Evolutionary conservation across 2,888 invertebrate genomes (phyloP), one percentile per base, ranked within the genome.

Genomic region (Conchocele bisecta): DNA sequence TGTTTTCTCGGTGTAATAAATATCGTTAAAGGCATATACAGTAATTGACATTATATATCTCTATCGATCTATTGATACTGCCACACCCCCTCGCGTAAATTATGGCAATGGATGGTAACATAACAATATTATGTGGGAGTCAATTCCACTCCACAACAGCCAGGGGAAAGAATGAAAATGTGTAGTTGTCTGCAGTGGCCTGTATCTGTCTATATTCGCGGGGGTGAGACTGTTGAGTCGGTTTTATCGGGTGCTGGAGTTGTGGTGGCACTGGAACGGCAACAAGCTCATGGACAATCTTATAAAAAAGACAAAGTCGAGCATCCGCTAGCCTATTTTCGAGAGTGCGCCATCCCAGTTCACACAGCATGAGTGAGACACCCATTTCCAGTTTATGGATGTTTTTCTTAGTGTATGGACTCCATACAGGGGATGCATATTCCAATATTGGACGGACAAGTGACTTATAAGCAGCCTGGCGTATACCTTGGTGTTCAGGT

Each of bases 261-360:
- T 48, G 31, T 48, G 51, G 51, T 31, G 51, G 51, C 22, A 51
- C n/a, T 2, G 31, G 33, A n/a, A 51, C 35, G 31, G 33, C 51
- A 3, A 51, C 33, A 2, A 51, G 31, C 17, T 22, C 51, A 51
- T 51, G 29, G 11, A 33, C 22, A 31, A 51, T 31, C 35, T 51
- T 51, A n/a, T 31, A 51, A 20, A 51, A 7, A 31, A 51, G 17
- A 20, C 31, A 22, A 7, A 51, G 20, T 48, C 28, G 28, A n/a
- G 48, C 48, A 48, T 48, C 48, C 6, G 5, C 48, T 48, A 28
- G 28, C 48, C 48, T 48, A 28, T 48, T 15, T 48, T 24, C 28
- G 9, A 48, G 48, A 7, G 48, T 26, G 28, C 48, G 28, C 24
- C 28, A 31, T 35, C 37, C 37, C 13, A 35, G 37, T n/a, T 35